phyloP scores from a whole-genome alignment of 2,888 invertebrate genomes.

The Ennomos erosarius region DNA sequence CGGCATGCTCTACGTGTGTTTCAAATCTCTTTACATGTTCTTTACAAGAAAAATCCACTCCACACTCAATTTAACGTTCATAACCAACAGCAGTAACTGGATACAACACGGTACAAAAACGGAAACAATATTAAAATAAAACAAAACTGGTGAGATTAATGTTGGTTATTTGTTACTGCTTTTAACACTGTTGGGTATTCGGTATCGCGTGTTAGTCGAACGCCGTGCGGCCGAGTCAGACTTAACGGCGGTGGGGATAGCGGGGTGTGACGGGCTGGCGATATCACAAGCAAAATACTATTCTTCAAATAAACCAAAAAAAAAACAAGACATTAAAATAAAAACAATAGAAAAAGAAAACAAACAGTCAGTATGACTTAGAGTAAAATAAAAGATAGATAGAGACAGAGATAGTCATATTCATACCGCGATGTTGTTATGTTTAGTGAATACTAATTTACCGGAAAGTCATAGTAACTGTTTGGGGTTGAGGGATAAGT shows the following conservation, averaged over 20 bases:
- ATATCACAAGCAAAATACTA: conserved; percentile 83
- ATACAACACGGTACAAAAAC: conserved; percentile 63
- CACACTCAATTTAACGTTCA: conserved; percentile 79
- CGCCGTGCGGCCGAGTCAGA: conserved; percentile 55
- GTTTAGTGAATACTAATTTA: conserved; percentile 59
- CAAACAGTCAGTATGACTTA: conserved; percentile 85
- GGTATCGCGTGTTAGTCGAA: conserved; percentile 70
- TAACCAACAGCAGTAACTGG: conserved; percentile 75
- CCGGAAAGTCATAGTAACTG: conserved; percentile 80
- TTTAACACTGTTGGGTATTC: conserved; percentile 47
- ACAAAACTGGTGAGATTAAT: conserved; percentile 51
- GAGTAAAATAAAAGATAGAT: conserved; percentile 77
- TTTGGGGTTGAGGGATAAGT: conserved; percentile 83
- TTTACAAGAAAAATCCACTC: conserved; percentile 79
- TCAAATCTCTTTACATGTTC: conserved; percentile 44
- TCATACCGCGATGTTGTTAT: conserved; percentile 78
- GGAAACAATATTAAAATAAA: conserved; percentile 55
- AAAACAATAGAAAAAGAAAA: conserved; percentile 66
- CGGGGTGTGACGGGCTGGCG: conserved; percentile 79
- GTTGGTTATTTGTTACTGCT: conserved; percentile 69
- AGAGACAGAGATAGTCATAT: conserved; percentile 79
- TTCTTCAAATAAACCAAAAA: conserved; percentile 65
- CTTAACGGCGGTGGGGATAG: conserved; percentile 54
- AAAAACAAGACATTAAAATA: conserved; percentile 60
- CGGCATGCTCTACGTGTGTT: conserved; percentile 74